Percentiles rank a stretch among this genome's conserved stretches.
phyloP scores from a whole-genome alignment of 2,797 vertebrate species.

The Ammospiza maritima region DNA sequence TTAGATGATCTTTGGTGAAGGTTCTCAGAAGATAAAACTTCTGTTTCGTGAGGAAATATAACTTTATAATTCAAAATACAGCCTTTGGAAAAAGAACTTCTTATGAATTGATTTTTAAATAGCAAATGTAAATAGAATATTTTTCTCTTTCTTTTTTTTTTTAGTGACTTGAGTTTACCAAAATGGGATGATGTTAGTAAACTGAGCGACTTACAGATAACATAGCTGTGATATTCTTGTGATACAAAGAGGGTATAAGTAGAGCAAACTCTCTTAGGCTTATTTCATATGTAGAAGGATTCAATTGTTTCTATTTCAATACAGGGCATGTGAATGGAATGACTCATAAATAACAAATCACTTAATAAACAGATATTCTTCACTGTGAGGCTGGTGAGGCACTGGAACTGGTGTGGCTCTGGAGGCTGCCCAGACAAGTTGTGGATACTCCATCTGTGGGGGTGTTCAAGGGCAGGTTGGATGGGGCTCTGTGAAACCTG shows the following conservation, averaged over 20 bases:
- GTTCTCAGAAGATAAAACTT: neutral
- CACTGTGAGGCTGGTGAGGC: neutral
- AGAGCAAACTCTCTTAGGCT: neutral
- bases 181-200: neutral
- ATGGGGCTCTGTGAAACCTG: neutral
- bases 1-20: neutral
- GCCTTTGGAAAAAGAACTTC: neutral
- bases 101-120: neutral
- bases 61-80: neutral
- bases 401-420: neutral
- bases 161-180: neutral
- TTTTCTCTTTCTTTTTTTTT: accelerated
- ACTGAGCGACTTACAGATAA: neutral
- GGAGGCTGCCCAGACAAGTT: neutral
- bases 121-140: neutral
- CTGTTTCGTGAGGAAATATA: neutral
- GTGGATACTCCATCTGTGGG: too few species aligned
- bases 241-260: neutral
- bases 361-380: neutral
- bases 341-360: neutral
- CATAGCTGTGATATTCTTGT: neutral
- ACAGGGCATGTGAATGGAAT: neutral
- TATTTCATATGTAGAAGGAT: neutral
- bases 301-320: neutral
- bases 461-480: neutral